Conservation (phyloP, 2,888 invertebrate species). For the Dione juno region DNA sequence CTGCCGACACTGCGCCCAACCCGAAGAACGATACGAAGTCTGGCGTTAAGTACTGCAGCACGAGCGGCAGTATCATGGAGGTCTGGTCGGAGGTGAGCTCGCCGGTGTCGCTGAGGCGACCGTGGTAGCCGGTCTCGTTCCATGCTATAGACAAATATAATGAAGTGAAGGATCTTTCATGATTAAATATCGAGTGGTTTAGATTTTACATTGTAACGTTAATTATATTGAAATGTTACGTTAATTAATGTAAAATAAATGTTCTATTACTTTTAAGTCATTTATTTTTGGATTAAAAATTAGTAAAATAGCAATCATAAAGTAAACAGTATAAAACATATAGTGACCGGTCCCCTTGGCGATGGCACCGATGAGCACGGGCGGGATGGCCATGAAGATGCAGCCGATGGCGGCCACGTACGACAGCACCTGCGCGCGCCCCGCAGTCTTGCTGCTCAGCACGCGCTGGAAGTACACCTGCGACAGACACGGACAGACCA, state of each 20-base stretch:
- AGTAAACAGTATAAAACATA: too few species aligned
- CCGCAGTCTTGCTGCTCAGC: conserved; percentile 96
- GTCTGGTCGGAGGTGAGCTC: conserved; percentile 90
- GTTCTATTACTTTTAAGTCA: too few species aligned
- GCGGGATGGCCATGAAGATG: conserved; percentile 98
- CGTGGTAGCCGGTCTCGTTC: conserved; percentile 95
- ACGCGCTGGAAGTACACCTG: conserved; percentile 99
- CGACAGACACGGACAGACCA: too few species aligned
- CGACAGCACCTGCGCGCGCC: conserved; percentile 95
- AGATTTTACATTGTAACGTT: too few species aligned
- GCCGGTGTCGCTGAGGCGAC: conserved; percentile 83
- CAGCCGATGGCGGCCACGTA: conserved; percentile 98
- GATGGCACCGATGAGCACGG: conserved; percentile 98
- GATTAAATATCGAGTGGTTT: too few species aligned
- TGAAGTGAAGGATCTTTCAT: background rate
- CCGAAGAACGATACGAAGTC: conserved; percentile 98
- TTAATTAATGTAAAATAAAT: too few species aligned
- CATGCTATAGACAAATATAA: conserved; percentile 86
- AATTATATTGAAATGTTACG: too few species aligned
- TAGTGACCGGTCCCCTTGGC: conserved; percentile 95
- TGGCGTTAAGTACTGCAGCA: conserved; percentile 97
- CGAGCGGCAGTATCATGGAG: conserved; percentile 98
- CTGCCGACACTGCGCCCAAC: conserved; percentile 98
- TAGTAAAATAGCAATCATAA: too few species aligned
- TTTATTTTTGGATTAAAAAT: too few species aligned